Conservation (phyloP, 2,888 invertebrate species). For the Agapostemon virescens region DNA sequence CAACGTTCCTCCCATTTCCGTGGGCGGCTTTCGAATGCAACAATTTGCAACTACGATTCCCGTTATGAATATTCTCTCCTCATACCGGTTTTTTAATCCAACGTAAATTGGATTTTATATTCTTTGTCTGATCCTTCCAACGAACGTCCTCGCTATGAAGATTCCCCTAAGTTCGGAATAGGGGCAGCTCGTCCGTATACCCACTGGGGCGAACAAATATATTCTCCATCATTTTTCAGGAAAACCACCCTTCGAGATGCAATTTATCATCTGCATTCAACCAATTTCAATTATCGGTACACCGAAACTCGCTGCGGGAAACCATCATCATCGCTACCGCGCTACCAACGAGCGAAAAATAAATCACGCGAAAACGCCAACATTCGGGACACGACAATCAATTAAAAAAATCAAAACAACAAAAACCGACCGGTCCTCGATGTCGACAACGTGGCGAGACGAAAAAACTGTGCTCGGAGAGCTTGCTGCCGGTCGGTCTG, state of each 20-base stretch:
- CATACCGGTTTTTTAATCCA: background rate
- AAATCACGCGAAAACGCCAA: constrained; percentile 1
- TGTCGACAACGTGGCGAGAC: background rate
- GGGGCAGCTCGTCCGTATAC: background rate
- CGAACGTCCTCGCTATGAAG: background rate
- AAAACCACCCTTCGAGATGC: background rate
- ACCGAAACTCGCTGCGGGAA: background rate
- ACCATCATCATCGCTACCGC: background rate
- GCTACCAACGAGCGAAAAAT: background rate
- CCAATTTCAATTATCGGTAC: constrained; percentile 6
- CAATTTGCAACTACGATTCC: background rate
- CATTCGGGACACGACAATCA: constrained; percentile 1
- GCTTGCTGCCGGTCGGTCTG: background rate
- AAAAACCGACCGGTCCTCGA: background rate
- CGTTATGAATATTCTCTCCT: background rate
- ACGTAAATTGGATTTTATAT: background rate
- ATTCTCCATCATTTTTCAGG: background rate
- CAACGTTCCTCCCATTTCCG: background rate
- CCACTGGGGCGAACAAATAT: background rate
- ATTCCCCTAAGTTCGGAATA: background rate
- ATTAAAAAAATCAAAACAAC: constrained; percentile 11
- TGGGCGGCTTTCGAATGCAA: background rate
- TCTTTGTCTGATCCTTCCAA: background rate
- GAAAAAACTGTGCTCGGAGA: constrained; percentile 1
- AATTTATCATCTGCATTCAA: constrained; percentile 1